Base-by-base conservation (phyloP, 2,797 vertebrate species). In the Paedocypris micromegethes region DNA sequence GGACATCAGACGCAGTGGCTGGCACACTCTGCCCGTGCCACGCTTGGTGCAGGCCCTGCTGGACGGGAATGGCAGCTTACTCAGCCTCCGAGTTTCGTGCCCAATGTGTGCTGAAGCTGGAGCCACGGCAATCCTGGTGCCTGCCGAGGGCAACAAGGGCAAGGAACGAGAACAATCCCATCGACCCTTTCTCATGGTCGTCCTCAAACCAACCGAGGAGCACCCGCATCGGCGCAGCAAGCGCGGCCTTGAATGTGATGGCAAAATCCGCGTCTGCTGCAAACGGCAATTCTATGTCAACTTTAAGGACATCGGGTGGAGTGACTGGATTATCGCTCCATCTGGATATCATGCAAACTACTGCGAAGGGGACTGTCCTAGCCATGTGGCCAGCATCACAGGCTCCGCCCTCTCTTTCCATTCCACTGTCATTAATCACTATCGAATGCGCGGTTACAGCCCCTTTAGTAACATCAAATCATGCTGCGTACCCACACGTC, bases 261-360 rank as follows among this genome's bases (percentile, higher is more conserved):
- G 92, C 68, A 93, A 92, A 80, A 89, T 92, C 80, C 92, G 89
- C 66, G 87, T 91, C 68, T 93, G 92, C 85, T 93, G 92, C 83
- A 92, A 93, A 82, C 92, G 93, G 62, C 90, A 92, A 74, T 93
- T 94, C 81, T 92, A 87, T 43, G 91, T 94, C 64, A 93, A 91
- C 77, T 94, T 94, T 85, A 93, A 92, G 81, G 92, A 93, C 82
- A 97, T 98, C 48, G 94, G 96, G 80, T 98, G 96, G 96, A 97
- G 91, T 73, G 94, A 98, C 87, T 98, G 96, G 96, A 98, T 98
- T 92, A 98, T 98, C 51, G 96, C 96, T 0, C 96, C 96, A 71
- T 84, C 90, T 8, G 92, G 92, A 60, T 94, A 94, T 66, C 91
- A 93, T 0, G 92, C 92, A 78, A 94, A 94, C 83, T 94, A 93